phyloP scores from a whole-genome alignment of 2,888 invertebrate species.

The Tachystola acroxantha region DNA sequence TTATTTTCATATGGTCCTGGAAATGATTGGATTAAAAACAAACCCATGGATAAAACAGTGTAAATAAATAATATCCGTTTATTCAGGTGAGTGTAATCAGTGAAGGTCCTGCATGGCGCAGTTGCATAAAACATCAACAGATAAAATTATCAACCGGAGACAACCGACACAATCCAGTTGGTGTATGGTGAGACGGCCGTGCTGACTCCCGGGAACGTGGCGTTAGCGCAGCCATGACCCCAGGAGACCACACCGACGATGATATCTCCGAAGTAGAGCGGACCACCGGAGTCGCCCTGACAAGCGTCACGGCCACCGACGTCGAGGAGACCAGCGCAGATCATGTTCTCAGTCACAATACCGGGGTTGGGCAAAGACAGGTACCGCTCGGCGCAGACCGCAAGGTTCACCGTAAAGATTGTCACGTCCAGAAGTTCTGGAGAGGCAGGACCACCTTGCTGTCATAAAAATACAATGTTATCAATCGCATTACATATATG shows the following conservation, averaged over 20 bases:
- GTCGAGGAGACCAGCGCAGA: conserved; percentile 35
- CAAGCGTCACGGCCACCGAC: conserved; percentile 18
- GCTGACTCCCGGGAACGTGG: conserved; percentile 63
- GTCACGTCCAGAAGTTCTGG: conserved; percentile 29
- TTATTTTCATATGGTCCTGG: too few species aligned
- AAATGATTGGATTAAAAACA: too few species aligned
- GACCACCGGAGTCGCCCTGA: conserved; percentile 63
- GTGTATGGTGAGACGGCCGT: conserved; percentile 47
- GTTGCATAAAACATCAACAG: too few species aligned
- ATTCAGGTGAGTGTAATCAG: too few species aligned
- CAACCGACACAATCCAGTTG: conserved; percentile 35
- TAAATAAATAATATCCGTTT: too few species aligned
- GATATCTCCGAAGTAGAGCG: conserved; percentile 46
- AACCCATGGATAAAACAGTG: too few species aligned
- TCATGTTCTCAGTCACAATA: conserved; percentile 34
- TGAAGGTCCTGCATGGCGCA: too few species aligned
- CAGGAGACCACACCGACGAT: conserved; percentile 68
- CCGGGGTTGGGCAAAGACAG: conserved; percentile 10
- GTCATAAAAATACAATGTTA: conserved; percentile 7
- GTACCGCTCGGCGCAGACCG: conserved; percentile 40
- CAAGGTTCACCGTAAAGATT: conserved; percentile 42
- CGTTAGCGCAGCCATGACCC: conserved; percentile 64
- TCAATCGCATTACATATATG: background rate
- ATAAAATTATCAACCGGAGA: background rate
- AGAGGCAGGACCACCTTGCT: conserved; percentile 28